Evolutionary conservation across 2,888 invertebrate genomes (phyloP).

Genomic region (Lithophane leautieri): DNA sequence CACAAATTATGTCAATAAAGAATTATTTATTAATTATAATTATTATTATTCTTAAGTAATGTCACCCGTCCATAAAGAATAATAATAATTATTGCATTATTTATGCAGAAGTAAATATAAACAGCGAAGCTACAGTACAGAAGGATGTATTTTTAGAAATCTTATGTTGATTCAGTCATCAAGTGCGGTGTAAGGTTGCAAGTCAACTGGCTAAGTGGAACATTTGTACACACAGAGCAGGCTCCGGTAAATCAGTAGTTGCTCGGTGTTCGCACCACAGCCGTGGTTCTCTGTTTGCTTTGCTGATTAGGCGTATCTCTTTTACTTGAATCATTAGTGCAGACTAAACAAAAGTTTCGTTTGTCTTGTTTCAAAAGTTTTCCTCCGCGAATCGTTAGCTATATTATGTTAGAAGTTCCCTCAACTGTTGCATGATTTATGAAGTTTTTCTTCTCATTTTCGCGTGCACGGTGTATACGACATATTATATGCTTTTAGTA

Average conservation of each 20-base stretch:
- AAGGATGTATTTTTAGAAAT: constrained; percentile 54
- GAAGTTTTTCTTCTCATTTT: background rate
- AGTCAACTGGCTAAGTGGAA: constrained; percentile 69
- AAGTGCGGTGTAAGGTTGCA: constrained; percentile 52
- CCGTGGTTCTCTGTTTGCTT: constrained; percentile 61
- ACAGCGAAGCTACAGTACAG: constrained; percentile 21
- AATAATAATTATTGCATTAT: no score
- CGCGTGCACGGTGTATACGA: background rate
- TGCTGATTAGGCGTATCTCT: constrained; percentile 60
- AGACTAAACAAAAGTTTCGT: background rate
- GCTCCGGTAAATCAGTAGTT: constrained; percentile 21
- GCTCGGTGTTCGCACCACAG: constrained; percentile 37
- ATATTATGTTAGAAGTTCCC: background rate
- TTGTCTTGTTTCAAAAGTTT: constrained; percentile 1
- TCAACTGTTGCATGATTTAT: background rate
- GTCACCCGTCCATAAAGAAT: no score
- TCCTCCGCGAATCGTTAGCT: background rate
- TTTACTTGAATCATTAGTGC: constrained; percentile 34
- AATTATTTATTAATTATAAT: no score
- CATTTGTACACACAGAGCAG: constrained; percentile 57
- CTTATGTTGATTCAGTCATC: constrained; percentile 48
- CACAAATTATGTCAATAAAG: no score
- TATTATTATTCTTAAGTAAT: no score
- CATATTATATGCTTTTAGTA: background rate
- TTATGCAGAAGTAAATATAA: constrained; percentile 30